Evolutionary conservation across 2,797 vertebrate species (phyloP).

Genomic region (Brotula barbata): DNA sequence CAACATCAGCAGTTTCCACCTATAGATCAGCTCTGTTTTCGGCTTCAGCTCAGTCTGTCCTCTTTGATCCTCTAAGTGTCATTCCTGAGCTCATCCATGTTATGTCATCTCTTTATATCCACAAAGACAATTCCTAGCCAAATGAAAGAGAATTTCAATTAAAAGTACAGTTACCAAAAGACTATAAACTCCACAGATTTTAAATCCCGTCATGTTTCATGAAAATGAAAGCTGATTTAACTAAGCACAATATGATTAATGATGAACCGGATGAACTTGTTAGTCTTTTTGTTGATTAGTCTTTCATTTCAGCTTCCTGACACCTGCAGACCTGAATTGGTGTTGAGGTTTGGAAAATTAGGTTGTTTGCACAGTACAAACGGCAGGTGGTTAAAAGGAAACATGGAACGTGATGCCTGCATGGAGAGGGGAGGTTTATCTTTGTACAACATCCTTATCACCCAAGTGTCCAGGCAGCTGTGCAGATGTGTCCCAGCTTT

Average conservation of each 20-base stretch:
- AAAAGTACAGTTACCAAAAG: background rate
- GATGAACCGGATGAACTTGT: background rate
- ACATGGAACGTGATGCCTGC: slow-evolving; percentile 8
- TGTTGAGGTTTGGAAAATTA: slow-evolving; percentile 1
- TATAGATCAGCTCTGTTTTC: background rate
- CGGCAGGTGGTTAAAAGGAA: slow-evolving; percentile 51
- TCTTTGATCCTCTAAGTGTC: background rate
- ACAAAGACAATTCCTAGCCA: slow-evolving; percentile 2
- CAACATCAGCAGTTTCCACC: slow-evolving; percentile 11
- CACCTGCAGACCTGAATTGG: slow-evolving; percentile 32
- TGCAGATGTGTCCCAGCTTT: background rate
- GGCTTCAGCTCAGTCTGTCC: slow-evolving; percentile 1
- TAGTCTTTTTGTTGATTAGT: slow-evolving; percentile 9
- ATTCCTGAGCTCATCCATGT: slow-evolving; percentile 11
- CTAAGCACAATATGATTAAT: too few relatives aligned
- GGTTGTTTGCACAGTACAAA: slow-evolving; percentile 61
- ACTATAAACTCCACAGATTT: too few relatives aligned
- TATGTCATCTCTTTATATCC: background rate
- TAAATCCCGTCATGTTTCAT: too few relatives aligned
- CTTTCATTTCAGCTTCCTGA: slow-evolving; percentile 2
- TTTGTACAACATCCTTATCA: slow-evolving; percentile 1
- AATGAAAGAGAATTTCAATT: slow-evolving; percentile 12
- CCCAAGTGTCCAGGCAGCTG: background rate
- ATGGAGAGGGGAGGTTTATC: background rate
- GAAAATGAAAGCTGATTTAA: too few relatives aligned